These are phyloP conservation scores for Drosophila sucinea DNA, from an alignment of 1,140 invertebrate genomes.

Conservation along the genomic window DNA sequence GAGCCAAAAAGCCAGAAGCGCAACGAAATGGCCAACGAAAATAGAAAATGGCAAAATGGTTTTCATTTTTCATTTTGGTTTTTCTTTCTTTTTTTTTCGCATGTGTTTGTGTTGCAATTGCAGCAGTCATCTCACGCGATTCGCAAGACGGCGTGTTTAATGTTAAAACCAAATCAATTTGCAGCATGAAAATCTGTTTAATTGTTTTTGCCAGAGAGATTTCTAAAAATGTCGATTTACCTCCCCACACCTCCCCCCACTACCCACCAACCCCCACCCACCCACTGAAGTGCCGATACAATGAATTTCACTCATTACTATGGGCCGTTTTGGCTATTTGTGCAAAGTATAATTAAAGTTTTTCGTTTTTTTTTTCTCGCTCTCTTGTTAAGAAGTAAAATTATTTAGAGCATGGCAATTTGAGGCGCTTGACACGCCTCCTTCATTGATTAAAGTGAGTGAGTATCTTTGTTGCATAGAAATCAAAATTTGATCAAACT, in stretches of 20 bases:
- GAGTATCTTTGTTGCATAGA: slow-evolving; percentile 15
- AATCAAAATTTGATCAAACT: slow-evolving; percentile 35
- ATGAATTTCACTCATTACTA: slow-evolving; percentile 63
- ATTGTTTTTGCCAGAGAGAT: slow-evolving; percentile 64
- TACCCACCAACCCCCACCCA: background rate
- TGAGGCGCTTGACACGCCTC: slow-evolving; percentile 19
- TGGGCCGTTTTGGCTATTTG: slow-evolving; percentile 38
- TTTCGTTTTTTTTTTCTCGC: background rate
- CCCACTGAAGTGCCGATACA: slow-evolving; percentile 8
- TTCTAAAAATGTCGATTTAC: slow-evolving; percentile 37
- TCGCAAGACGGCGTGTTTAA: slow-evolving; percentile 29
- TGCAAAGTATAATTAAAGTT: slow-evolving; percentile 57
- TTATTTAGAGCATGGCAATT: slow-evolving; percentile 68
- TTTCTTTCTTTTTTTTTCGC: background rate
- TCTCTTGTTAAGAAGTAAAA: slow-evolving; percentile 14
- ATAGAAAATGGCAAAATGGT: slow-evolving; percentile 68
- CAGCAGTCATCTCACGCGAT: slow-evolving; percentile 59
- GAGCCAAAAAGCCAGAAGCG: slow-evolving; percentile 69
- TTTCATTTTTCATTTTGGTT: slow-evolving; percentile 34
- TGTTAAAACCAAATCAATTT: slow-evolving; percentile 60
- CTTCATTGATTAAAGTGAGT: slow-evolving; percentile 1
- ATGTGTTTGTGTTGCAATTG: slow-evolving; percentile 21
- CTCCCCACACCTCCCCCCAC: background rate
- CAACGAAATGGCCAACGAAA: slow-evolving; percentile 78
- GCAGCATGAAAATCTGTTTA: slow-evolving; percentile 70